Percentiles rank a stretch among this genome's conserved stretches.
Evolutionary conservation across 2,797 vertebrate species (phyloP).

Genomic region (Pipistrellus pygmaeus): DNA sequence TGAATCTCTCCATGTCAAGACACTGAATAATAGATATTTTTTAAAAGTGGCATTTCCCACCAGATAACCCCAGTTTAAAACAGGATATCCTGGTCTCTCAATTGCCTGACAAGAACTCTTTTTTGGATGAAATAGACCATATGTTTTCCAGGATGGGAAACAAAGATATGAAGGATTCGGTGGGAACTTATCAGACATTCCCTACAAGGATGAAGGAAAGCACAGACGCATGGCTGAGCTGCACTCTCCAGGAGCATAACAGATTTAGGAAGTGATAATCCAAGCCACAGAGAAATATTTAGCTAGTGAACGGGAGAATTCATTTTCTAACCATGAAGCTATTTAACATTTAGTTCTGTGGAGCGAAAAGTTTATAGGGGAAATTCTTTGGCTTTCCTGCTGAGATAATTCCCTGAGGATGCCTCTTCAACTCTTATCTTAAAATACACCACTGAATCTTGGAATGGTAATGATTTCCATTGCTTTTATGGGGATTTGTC

Average conservation of each 20-base stretch:
- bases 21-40: slow-evolving; percentile 73
- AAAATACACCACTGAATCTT: slow-evolving; percentile 71
- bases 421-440: slow-evolving; percentile 66
- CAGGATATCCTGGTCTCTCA: slow-evolving; percentile 71
- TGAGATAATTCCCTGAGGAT: slow-evolving; percentile 70
- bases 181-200: background rate
- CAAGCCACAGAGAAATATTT: slow-evolving; percentile 57
- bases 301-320: slow-evolving; percentile 60
- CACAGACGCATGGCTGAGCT: background rate
- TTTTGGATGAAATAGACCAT: slow-evolving; percentile 61
- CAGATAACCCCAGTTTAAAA: slow-evolving; percentile 65
- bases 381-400: slow-evolving; percentile 69
- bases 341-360: slow-evolving; percentile 62
- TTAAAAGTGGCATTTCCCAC: slow-evolving; percentile 72
- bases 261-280: slow-evolving; percentile 61
- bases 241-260: background rate
- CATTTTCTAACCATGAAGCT: slow-evolving; percentile 62
- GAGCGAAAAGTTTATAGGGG: slow-evolving; percentile 41
- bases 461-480: slow-evolving; percentile 64
- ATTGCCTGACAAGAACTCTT: slow-evolving; percentile 62
- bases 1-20: slow-evolving; percentile 66
- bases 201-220: background rate
- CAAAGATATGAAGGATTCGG: slow-evolving; percentile 23
- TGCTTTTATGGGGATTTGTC: slow-evolving; percentile 54
- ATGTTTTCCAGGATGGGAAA: slow-evolving; percentile 59